phyloP scores from a whole-genome alignment of 2,797 vertebrate genomes.

The Parotocinclus haroldoi region DNA sequence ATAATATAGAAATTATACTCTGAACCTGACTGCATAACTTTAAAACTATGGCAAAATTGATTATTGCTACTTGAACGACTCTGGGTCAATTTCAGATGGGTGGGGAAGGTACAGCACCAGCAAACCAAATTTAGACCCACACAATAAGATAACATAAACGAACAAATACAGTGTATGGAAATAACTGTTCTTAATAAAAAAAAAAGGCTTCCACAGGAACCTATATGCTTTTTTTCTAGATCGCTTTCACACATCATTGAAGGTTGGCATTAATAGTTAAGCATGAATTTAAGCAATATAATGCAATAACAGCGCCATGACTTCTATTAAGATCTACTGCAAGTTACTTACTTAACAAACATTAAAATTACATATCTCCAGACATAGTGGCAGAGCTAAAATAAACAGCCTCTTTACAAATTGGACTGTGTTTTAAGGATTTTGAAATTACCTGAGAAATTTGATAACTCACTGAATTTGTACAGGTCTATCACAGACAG shows the following conservation, averaged over 20 bases:
- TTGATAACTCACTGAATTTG: conserved; percentile 56
- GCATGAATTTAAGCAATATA: conserved; percentile 1
- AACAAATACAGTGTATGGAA: conserved; percentile 28
- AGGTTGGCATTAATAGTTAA: conserved; percentile 18
- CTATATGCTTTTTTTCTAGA: conserved; percentile 27
- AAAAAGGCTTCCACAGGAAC: conserved; percentile 46
- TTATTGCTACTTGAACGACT: conserved; percentile 48
- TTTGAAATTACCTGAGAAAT: conserved; percentile 72
- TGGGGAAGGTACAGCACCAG: conserved; percentile 30
- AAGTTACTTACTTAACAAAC: conserved; percentile 29
- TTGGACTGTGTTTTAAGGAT: conserved; percentile 50
- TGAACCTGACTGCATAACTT: conserved; percentile 14
- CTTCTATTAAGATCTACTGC: conserved; percentile 10
- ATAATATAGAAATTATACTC: neutral
- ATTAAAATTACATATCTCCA: conserved; percentile 17
- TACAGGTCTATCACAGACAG: conserved; percentile 49
- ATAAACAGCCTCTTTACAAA: conserved; percentile 45
- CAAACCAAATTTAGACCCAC: conserved; percentile 24
- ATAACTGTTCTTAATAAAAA: conserved; percentile 15
- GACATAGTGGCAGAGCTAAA: conserved; percentile 17
- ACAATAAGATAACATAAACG: conserved; percentile 28
- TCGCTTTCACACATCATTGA: conserved; percentile 13
- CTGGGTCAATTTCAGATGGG: conserved; percentile 32
- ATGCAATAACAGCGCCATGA: conserved; percentile 21
- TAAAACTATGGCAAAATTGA: conserved; percentile 31